Conservation (phyloP, 2,797 vertebrate genomes). For the Amblyopsis hoosieri region DNA sequence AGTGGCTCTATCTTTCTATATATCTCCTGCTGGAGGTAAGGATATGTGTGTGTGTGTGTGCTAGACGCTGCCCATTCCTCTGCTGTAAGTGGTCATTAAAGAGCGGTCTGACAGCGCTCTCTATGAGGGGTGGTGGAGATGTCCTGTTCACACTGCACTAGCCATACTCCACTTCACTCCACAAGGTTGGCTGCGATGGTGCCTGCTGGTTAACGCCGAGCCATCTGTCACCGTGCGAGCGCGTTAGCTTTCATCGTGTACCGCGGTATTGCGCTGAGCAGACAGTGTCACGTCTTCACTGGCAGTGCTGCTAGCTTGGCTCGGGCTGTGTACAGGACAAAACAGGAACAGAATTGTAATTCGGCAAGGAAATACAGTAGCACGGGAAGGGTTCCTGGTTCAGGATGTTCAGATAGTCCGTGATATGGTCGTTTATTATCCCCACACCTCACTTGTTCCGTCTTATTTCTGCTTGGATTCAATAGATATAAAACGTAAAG, state of each 20-base stretch:
- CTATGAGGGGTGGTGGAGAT: slow-evolving; percentile 64
- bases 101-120: slow-evolving; percentile 62
- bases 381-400: neutral
- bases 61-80: slow-evolving; percentile 65
- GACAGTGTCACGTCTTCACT: slow-evolving; percentile 45
- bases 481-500: too few relatives aligned
- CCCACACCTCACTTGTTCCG: too few relatives aligned
- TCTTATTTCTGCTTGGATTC: too few relatives aligned
- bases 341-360: slow-evolving; percentile 29
- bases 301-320: slow-evolving; percentile 30
- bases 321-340: slow-evolving; percentile 22
- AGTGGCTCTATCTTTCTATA: slow-evolving; percentile 56
- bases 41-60: slow-evolving; percentile 36
- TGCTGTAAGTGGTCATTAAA: slow-evolving; percentile 78
- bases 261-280: slow-evolving; percentile 30
- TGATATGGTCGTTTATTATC: too few relatives aligned
- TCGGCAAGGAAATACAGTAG: slow-evolving; percentile 16
- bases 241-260: slow-evolving; percentile 56
- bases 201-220: slow-evolving; percentile 67
- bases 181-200: slow-evolving; percentile 64
- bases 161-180: slow-evolving; percentile 60
- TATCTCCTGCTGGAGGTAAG: slow-evolving; percentile 65
- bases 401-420: slow-evolving; percentile 15
- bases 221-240: slow-evolving; percentile 63
- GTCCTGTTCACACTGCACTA: slow-evolving; percentile 58